Evolutionary conservation across 2,888 invertebrate genomes (phyloP), one percentile per base, ranked within the genome.

Genomic region (Eupithecia inturbata): DNA sequence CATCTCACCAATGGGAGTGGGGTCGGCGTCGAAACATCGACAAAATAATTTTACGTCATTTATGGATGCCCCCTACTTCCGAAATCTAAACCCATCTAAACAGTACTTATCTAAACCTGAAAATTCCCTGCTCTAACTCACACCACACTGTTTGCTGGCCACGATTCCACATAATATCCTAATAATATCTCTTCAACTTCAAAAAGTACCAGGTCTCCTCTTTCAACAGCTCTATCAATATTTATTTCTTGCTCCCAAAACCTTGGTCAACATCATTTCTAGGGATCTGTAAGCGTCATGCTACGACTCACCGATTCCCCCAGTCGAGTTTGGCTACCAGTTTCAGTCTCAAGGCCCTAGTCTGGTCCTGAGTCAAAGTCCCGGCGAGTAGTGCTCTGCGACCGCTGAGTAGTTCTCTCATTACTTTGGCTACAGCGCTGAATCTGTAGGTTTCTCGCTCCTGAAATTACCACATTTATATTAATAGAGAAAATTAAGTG

Each of bases 271-370:
- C 57, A 19, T 62, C 2, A 62, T 9, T 19, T 31, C 62, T 19
- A 9, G 31, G 3, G 19, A 31, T 19, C 36, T 66, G 39, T 39
- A 66, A 39, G 39, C 39, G 62, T 31, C 63, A 70, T 49, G 62
- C 31, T 57, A 53, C 60, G 71, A 96, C 97, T 97, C 91, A 98
- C 98, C 98, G 96, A 95, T 99, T 99, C 70, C 99, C 99, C 98
- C 98, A 99, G 93, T 99, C 99, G 71, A 99, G 97, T 93, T 98
- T 98, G 73, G 97, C 97, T 80, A 98, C 98, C 74, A 98, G 97
- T 87, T 97, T 97, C 85, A 97, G 94, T 87, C 98, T 97, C 74
- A 98, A 90, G 79, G 98, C 98, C 76, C 97, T 94, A 1, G 97
- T 98, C 91, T 99, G 98, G 87, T 98, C 98, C 87, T 97, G 97